phyloP scores from a whole-genome alignment of 2,797 vertebrate species.

The Brachyrhaphis roseni region DNA sequence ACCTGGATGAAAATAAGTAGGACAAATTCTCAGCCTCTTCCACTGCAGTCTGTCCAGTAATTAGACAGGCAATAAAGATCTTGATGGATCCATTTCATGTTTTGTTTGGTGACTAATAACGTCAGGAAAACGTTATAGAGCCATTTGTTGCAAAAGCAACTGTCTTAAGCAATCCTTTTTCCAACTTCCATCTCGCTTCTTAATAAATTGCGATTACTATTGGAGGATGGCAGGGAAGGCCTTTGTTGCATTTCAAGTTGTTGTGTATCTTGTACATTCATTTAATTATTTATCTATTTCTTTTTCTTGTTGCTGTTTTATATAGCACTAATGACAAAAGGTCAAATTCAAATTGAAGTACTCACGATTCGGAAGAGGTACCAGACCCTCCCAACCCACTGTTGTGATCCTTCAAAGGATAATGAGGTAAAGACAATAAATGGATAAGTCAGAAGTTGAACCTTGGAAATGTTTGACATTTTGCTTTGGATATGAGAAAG shows the following conservation, averaged over 20 bases:
- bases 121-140: too few relatives aligned
- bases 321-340: neutral
- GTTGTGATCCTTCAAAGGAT: neutral
- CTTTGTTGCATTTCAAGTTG: neutral
- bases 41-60: too few relatives aligned
- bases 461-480: neutral
- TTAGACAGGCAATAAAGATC: too few relatives aligned
- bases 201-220: neutral
- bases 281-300: neutral
- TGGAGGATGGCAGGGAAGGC: neutral
- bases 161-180: too few relatives aligned
- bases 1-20: too few relatives aligned
- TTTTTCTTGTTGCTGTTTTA: neutral
- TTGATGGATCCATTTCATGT: too few relatives aligned
- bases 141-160: too few relatives aligned
- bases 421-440: neutral
- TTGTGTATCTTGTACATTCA: too few relatives aligned
- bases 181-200: neutral
- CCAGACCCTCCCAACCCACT: neutral
- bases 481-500: neutral
- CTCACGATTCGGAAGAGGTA: neutral
- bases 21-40: too few relatives aligned
- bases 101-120: too few relatives aligned
- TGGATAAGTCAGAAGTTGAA: neutral
- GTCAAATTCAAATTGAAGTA: neutral